These are phyloP conservation scores for Dromiciops gliroides DNA, from an alignment of 2,113 vertebrate species.

Conservation along the genomic window DNA sequence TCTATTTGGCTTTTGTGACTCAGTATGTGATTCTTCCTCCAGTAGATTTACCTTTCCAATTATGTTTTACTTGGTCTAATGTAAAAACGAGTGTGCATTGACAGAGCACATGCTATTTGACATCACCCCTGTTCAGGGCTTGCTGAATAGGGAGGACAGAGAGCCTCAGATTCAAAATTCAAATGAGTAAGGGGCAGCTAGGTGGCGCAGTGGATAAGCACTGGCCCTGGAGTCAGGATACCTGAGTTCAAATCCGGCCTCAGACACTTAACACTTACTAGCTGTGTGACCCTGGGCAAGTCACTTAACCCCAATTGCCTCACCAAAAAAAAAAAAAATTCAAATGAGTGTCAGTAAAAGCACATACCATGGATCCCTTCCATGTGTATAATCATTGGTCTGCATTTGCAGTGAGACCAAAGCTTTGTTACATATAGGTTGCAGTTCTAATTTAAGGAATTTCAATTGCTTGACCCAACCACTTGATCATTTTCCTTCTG, in stretches of 20 bases:
- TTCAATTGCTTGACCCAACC: rapidly evolving
- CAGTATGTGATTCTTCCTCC: background rate
- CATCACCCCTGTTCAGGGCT: background rate
- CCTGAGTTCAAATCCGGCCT: no score
- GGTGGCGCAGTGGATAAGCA: no score
- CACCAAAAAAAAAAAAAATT: no score
- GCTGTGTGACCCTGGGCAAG: no score
- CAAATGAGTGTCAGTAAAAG: background rate
- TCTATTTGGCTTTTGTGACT: background rate
- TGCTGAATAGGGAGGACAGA: background rate
- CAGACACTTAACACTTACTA: no score
- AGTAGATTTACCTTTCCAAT: background rate
- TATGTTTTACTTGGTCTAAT: background rate
- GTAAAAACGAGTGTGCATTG: background rate
- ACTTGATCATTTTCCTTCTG: background rate
- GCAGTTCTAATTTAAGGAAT: background rate
- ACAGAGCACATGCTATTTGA: background rate
- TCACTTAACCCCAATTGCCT: no score
- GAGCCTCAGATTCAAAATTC: background rate
- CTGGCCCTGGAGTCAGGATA: no score
- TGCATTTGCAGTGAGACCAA: background rate
- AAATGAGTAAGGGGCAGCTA: no score
- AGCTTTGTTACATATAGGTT: background rate
- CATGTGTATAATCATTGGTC: no score
- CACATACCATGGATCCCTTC: background rate